Conservation (phyloP, 1,140 invertebrate genomes). For the Hylaeus volcanicus region DNA sequence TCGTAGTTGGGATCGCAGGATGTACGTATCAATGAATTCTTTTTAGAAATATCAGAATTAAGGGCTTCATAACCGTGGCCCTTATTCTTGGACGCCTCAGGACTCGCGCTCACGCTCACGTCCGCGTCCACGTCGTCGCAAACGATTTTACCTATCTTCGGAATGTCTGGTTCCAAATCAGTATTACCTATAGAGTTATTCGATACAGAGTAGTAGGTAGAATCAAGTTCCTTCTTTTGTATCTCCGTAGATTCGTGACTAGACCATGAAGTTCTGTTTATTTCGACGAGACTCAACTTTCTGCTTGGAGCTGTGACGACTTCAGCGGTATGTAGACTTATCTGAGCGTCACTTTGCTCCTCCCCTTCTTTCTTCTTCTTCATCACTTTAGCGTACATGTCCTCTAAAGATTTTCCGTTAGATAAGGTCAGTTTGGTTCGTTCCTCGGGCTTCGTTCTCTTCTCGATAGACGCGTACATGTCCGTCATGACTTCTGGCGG, state of each 20-base stretch:
- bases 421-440: conserved; percentile 64
- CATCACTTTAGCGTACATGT: conserved; percentile 93
- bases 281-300: conserved; percentile 73
- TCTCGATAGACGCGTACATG: conserved; percentile 72
- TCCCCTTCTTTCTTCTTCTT: conserved; percentile 82
- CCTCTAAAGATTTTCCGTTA: conserved; percentile 86
- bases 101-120: no score
- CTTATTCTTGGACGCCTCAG: background rate
- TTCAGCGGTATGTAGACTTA: conserved; percentile 61
- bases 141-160: conserved; percentile 42
- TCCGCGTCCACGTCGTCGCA: conserved; percentile 34
- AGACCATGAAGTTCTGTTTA: conserved; percentile 76
- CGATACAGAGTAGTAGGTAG: conserved; percentile 8
- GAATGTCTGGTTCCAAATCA: conserved; percentile 43
- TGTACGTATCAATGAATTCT: background rate
- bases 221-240: conserved; percentile 70
- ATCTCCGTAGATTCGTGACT: conserved; percentile 81
- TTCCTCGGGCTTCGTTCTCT: conserved; percentile 76
- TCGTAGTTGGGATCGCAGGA: conserved; percentile 88
- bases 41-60: conserved; percentile 45
- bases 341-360: conserved; percentile 52
- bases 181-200: conserved; percentile 9
- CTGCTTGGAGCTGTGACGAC: conserved; percentile 38
- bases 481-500: conserved; percentile 81
- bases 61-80: conserved; percentile 75